Evolutionary conservation across 2,113 vertebrate genomes (phyloP).

Genomic region (Archilochus colubris): DNA sequence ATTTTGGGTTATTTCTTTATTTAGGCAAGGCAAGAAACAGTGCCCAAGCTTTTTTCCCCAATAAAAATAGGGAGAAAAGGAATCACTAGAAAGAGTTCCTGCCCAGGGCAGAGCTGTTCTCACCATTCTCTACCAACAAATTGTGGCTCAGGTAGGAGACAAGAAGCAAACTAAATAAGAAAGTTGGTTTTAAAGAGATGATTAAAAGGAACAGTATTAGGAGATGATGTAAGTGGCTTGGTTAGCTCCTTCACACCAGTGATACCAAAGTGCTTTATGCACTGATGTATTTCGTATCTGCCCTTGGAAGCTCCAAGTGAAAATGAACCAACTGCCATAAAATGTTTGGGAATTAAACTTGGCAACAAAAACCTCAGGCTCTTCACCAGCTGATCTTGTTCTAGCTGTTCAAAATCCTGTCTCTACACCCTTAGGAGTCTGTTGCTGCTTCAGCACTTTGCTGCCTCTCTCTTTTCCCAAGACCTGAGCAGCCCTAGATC

Average conservation of each 20-base stretch:
- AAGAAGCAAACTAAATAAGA: not conserved
- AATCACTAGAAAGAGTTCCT: not conserved
- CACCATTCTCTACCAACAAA: not conserved
- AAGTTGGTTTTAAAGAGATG: not conserved
- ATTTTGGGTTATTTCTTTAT: too few relatives aligned
- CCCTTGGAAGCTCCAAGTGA: not conserved
- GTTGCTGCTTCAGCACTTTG: not conserved
- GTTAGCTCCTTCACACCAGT: not conserved
- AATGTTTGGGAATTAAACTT: not conserved
- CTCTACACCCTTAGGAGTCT: not conserved
- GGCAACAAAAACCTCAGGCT: not conserved
- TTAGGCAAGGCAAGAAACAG: not conserved
- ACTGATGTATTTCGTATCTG: not conserved
- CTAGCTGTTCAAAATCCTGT: not conserved
- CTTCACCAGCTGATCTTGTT: not conserved
- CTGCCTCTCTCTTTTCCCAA: not conserved
- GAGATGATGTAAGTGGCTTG: not conserved
- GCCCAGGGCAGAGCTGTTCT: accelerated
- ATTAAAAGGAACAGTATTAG: not conserved
- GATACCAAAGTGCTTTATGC: not conserved
- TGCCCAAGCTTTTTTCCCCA: not conserved
- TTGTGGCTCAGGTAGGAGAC: not conserved
- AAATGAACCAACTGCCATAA: not conserved
- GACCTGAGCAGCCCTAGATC: not conserved
- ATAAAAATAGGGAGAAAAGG: not conserved